Conservation (phyloP, 2,888 invertebrate species). For the Xanthorhoe spadicearia region DNA sequence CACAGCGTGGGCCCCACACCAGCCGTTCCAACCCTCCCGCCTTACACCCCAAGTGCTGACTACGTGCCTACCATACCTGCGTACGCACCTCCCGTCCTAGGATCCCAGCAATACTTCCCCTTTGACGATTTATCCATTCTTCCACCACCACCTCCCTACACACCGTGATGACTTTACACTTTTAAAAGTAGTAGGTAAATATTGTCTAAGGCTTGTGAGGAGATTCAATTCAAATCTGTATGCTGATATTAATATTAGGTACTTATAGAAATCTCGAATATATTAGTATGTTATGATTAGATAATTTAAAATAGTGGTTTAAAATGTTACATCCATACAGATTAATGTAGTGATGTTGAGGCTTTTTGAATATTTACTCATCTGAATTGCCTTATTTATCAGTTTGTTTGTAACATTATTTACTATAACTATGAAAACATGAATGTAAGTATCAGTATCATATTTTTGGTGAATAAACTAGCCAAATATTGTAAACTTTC, state of each 20-base stretch:
- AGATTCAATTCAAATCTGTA: slow-evolving; percentile 30
- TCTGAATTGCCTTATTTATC: background rate
- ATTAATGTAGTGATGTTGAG: background rate
- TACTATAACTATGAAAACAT: slow-evolving; percentile 1
- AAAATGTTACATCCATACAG: slow-evolving; percentile 10
- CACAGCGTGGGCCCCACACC: slow-evolving; percentile 85
- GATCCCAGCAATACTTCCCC: slow-evolving; percentile 77
- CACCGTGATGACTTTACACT: slow-evolving; percentile 62
- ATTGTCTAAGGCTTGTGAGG: slow-evolving; percentile 45
- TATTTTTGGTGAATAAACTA: slow-evolving; percentile 11
- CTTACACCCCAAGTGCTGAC: slow-evolving; percentile 83
- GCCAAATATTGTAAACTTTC: slow-evolving; percentile 29
- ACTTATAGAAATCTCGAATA: slow-evolving; percentile 34
- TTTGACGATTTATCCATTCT: slow-evolving; percentile 78
- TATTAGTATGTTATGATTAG: slow-evolving; percentile 28
- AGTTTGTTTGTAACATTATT: slow-evolving; percentile 11
- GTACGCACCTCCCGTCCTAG: slow-evolving; percentile 72
- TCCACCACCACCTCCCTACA: slow-evolving; percentile 83
- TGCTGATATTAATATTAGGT: slow-evolving; percentile 25
- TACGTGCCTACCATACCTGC: slow-evolving; percentile 63
- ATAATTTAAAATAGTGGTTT: background rate
- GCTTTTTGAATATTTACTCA: background rate
- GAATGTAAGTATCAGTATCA: slow-evolving; percentile 7
- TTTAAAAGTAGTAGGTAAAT: slow-evolving; percentile 46
- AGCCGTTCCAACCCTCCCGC: slow-evolving; percentile 84